A percentile compares a stretch with the other conserved stretches of the same genome.
Conservation (phyloP, 1,140 invertebrate species). For the Lerema accius region DNA sequence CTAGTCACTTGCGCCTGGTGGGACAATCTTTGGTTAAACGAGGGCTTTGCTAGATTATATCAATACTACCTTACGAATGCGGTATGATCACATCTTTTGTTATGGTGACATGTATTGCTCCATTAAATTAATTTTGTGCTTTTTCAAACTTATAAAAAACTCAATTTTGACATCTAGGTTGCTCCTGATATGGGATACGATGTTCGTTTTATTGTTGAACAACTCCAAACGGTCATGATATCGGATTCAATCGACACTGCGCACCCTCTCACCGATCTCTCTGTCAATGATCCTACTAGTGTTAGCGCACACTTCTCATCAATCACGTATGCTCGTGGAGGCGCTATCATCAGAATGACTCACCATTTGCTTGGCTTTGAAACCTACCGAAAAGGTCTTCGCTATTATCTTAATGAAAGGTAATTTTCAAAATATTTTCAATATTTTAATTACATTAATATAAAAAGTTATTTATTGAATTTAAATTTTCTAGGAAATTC, state of each 20-base stretch:
- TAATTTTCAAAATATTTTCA: slow-evolving; percentile 46
- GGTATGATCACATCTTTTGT: slow-evolving; percentile 42
- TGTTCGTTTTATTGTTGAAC: slow-evolving; percentile 84
- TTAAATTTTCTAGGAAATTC: slow-evolving; percentile 75
- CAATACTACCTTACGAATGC: slow-evolving; percentile 86
- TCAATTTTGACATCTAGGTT: slow-evolving; percentile 66
- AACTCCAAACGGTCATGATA: slow-evolving; percentile 85
- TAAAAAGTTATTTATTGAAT: background rate
- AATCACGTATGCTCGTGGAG: slow-evolving; percentile 87
- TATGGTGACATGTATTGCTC: too few species aligned
- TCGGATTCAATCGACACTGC: slow-evolving; percentile 86
- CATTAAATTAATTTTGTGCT: too few species aligned
- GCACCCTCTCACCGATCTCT: slow-evolving; percentile 83
- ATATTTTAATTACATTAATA: slow-evolving; percentile 13
- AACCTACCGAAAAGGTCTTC: slow-evolving; percentile 85
- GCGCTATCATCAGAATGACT: slow-evolving; percentile 89
- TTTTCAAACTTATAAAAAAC: too few species aligned
- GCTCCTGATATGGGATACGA: slow-evolving; percentile 70
- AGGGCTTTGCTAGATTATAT: slow-evolving; percentile 87
- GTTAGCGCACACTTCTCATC: slow-evolving; percentile 83
- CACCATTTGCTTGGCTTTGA: slow-evolving; percentile 85
- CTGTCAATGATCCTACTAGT: slow-evolving; percentile 74
- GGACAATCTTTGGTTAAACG: slow-evolving; percentile 87
- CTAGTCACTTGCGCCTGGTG: slow-evolving; percentile 87
- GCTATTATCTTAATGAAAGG: slow-evolving; percentile 83